These are phyloP conservation scores for Lithophane leautieri DNA, from an alignment of 2,888 invertebrate species.

Conservation along the genomic window DNA sequence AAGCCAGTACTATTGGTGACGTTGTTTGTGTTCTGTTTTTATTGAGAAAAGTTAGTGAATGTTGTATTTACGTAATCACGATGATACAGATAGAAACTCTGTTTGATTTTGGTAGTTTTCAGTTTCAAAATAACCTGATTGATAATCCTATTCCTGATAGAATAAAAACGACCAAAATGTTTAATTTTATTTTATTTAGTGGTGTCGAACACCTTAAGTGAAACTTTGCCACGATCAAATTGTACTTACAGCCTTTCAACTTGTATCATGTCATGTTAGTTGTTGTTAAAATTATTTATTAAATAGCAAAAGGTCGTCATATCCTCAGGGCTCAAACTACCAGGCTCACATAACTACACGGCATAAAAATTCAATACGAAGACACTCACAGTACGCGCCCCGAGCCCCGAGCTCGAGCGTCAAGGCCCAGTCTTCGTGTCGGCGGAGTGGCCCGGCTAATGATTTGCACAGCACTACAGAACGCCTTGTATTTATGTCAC, in stretches of 20 bases:
- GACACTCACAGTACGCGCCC: slow-evolving; percentile 55
- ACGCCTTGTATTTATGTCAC: slow-evolving; percentile 60
- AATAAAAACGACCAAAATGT: not conserved
- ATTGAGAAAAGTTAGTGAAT: not conserved
- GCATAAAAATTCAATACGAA: slow-evolving; percentile 61
- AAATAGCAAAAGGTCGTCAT: slow-evolving; percentile 26
- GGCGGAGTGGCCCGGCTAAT: slow-evolving; percentile 70
- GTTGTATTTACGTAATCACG: not conserved
- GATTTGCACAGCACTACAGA: slow-evolving; percentile 72
- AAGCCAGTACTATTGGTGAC: not conserved
- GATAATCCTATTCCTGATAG: not conserved
- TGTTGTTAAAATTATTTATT: slow-evolving; percentile 11
- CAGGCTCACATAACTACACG: slow-evolving; percentile 50
- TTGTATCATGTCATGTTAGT: slow-evolving; percentile 13
- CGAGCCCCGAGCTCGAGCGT: slow-evolving; percentile 70
- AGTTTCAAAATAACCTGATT: not conserved
- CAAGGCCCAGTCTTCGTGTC: slow-evolving; percentile 58
- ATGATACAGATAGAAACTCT: not conserved
- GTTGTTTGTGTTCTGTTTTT: slow-evolving; percentile 1
- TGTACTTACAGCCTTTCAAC: slow-evolving; percentile 1
- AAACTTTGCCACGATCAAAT: slow-evolving; percentile 15
- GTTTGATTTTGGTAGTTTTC: not conserved
- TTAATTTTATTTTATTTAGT: not conserved
- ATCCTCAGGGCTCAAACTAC: slow-evolving; percentile 25
- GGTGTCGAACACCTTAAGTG: not conserved